Base-by-base conservation (phyloP, 2,113 vertebrate species). In the Brachypodius melanocephalos region DNA sequence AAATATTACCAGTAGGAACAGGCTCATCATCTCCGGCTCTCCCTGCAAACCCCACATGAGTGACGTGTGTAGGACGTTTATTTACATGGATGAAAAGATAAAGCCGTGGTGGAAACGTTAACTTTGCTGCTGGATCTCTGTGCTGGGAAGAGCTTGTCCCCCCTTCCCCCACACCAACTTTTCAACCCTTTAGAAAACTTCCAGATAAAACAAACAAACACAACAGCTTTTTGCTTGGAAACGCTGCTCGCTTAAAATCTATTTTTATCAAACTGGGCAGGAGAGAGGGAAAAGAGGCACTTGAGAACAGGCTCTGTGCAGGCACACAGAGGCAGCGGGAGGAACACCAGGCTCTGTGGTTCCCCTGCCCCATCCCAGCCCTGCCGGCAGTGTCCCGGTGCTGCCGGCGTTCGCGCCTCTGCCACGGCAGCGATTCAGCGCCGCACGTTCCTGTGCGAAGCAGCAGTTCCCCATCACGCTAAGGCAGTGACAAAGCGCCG, bases 1-100 rank as follows among this genome's bases (percentile, higher is more conserved):
- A 96, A 97, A 96, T 94, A 96, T 91, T 95, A 96, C 96, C 91
- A 93, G 95, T 88, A 97, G 96, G 89, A 97, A 96, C 95, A 93
- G 92, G 95, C 90, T 94, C 95, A 87, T 92, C 94, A 92, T 95
- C 97, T 96, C 90, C 89, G 82, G 93, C 95, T 91, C 95, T 89
- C 96, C 91, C 84, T 90, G 87, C 79, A 88, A 88, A 73, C 96
- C 88, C 72, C 76, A 81, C 81, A 84, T 31, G 32, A 77, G 94
- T 96, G 93, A 96, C 92, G 93, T 85, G 89, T 95, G 94, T 91
- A 86, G 84, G 86, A 94, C 75, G 82, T 93, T 93, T 94, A 95
- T 95, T 92, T 96, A 93, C 85, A 95, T 88, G 93, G 95, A 93
- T 94, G 95, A 96, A 88, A 92, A 95, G 93, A 94, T 96, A 96